Base-by-base conservation (phyloP, 2,888 invertebrate species). In the Criorhina ranunculi region DNA sequence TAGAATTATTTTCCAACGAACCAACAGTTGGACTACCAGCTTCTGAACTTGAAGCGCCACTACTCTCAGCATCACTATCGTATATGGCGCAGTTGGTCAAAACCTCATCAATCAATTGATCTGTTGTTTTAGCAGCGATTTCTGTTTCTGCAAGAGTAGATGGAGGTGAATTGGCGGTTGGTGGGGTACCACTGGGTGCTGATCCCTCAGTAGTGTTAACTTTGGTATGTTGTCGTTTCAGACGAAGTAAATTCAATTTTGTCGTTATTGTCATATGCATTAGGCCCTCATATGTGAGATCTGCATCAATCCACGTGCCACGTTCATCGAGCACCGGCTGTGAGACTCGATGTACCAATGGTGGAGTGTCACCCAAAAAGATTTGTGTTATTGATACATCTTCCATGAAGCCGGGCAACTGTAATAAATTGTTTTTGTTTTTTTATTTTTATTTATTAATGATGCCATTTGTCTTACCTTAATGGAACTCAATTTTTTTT, bases 221-320 rank as follows among this genome's bases (percentile, higher is more conserved):
- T 75, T 64, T 86, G 6, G 76, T 87, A 55, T 88, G 87, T 53
- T 87, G 89, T 35, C 90, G 90, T 85, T 90, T 90, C 29, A 92
- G 87, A 5, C 91, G 90, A 77, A 92, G 64, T 70, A 92, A 88
- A 92, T 97, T 97, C 59, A 97, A 91, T 90, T 97, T 96, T 0
- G 97, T 97, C 89, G 96, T 96, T 49, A 98, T 93, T 0, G 95
- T 96, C 92, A 97, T 94, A 24, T 95, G 94, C 60, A 96, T 93
- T 57, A 93, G 92, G 11, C 97, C 96, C 86, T 94, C 94, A 89
- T 97, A 97, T 7, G 94, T 94, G 11, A 97, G 90, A 88, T 97
- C 95, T 46, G 97, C 92, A 90, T 98, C 96, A 0, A 97, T 92
- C 97, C 97, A 98, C 12, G 96, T 91, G 2, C 98, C 98, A 88